These are phyloP conservation scores for Drosophila repletoides DNA, from an alignment of 1,140 invertebrate species.

Conservation along the genomic window DNA sequence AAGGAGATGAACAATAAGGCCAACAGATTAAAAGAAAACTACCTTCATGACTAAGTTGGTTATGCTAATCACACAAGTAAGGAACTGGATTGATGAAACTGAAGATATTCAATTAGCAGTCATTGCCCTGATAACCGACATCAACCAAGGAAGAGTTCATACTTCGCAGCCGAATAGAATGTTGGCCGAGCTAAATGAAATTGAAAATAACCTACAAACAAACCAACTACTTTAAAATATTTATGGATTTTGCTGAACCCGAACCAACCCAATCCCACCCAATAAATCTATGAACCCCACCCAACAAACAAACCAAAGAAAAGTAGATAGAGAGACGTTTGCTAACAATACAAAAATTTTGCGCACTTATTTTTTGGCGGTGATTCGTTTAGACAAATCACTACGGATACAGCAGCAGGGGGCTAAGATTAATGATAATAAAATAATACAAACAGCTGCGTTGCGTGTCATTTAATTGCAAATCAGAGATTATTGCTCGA, in stretches of 20 bases:
- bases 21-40: too few species aligned
- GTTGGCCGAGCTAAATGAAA: conserved; percentile 24
- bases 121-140: too few species aligned
- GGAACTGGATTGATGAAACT: too few species aligned
- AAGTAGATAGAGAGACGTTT: conserved; percentile 26
- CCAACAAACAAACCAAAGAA: background rate
- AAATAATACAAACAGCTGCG: too few species aligned
- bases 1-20: too few species aligned
- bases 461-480: conserved; percentile 8
- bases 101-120: too few species aligned
- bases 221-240: conserved; percentile 30
- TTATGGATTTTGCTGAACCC: background rate
- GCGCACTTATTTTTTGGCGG: conserved; percentile 65
- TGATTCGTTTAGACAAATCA: conserved; percentile 68
- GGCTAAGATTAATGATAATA: background rate
- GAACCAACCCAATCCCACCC: background rate
- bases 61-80: too few species aligned
- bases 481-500: conserved; percentile 3
- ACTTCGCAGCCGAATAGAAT: too few species aligned
- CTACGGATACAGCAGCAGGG: conserved; percentile 53
- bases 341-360: conserved; percentile 67
- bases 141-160: too few species aligned
- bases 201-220: conserved; percentile 13
- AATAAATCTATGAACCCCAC: background rate
- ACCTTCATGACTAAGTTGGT: too few species aligned